Conservation (phyloP, 2,797 vertebrate species). For the Neostethus bicornis region DNA sequence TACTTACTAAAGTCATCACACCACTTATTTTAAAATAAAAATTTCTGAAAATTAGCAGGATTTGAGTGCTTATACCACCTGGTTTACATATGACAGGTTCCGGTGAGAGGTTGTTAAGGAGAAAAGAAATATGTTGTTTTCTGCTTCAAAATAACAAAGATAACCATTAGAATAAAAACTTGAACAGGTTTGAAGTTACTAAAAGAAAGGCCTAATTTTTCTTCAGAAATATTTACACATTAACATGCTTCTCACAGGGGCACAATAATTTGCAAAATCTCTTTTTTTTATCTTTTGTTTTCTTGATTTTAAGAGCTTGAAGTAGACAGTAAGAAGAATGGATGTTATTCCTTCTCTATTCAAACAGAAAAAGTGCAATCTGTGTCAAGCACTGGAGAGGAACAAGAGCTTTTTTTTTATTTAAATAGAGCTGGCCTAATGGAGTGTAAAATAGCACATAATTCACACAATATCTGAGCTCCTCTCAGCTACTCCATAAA, state of each 20-base stretch:
- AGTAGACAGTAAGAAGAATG: too few species aligned
- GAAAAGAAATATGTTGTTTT: not conserved
- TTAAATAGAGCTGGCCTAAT: slow-evolving; percentile 86
- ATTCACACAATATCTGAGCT: slow-evolving; percentile 82
- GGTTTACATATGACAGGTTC: too few species aligned
- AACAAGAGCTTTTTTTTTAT: slow-evolving; percentile 88
- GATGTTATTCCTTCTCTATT: too few species aligned
- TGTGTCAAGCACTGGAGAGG: slow-evolving; percentile 85
- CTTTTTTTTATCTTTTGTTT: too few species aligned
- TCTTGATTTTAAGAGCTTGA: slow-evolving; percentile 54
- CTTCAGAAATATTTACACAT: slow-evolving; percentile 1
- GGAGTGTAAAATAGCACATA: slow-evolving; percentile 89
- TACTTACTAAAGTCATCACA: not conserved
- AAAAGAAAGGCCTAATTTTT: not conserved
- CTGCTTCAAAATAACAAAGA: not conserved
- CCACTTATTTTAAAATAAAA: not conserved
- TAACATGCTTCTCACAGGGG: slow-evolving; percentile 10
- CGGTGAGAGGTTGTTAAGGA: not conserved
- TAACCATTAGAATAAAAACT: slow-evolving; percentile 1
- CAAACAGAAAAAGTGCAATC: slow-evolving; percentile 87
- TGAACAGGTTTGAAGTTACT: not conserved
- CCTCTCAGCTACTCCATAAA: slow-evolving; percentile 70
- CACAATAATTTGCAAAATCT: too few species aligned
- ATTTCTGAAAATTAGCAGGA: too few species aligned
- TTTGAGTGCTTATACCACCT: too few species aligned